Conservation (phyloP, 2,888 invertebrate species). For the Lasioglossum zephyrum region DNA sequence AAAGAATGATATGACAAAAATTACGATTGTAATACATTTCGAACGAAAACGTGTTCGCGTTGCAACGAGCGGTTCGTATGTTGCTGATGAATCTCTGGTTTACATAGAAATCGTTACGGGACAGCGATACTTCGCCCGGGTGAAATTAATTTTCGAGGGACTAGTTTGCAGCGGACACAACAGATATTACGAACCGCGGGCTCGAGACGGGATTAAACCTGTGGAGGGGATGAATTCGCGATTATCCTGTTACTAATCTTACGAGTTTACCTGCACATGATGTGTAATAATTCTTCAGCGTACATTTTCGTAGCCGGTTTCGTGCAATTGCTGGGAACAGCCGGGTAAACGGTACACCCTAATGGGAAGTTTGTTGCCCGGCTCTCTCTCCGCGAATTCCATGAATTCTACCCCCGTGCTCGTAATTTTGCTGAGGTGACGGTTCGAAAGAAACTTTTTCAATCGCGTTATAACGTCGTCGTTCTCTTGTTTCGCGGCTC, state of each 20-base stretch:
- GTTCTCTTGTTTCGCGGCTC: constrained; percentile 4
- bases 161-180: constrained; percentile 56
- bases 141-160: constrained; percentile 52
- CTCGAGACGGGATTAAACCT: constrained; percentile 41
- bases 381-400: constrained; percentile 35
- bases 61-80: constrained; percentile 13
- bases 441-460: constrained; percentile 32
- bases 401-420: constrained; percentile 25
- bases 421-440: constrained; percentile 22
- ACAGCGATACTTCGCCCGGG: constrained; percentile 20
- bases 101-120: constrained; percentile 1
- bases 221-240: constrained; percentile 41
- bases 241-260: constrained; percentile 59
- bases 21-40: neutral
- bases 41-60: neutral
- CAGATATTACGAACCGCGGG: constrained; percentile 42
- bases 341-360: constrained; percentile 30
- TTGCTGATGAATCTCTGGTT: neutral
- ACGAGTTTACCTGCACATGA: constrained; percentile 56
- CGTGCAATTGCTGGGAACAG: constrained; percentile 46
- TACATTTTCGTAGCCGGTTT: constrained; percentile 35
- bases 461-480: constrained; percentile 19
- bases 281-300: constrained; percentile 55
- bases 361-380: constrained; percentile 50
- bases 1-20: neutral